Percentiles rank a stretch among this genome's conserved stretches.
Conservation (phyloP, 2,888 invertebrate genomes). For the Bhutanitis thaidina region DNA sequence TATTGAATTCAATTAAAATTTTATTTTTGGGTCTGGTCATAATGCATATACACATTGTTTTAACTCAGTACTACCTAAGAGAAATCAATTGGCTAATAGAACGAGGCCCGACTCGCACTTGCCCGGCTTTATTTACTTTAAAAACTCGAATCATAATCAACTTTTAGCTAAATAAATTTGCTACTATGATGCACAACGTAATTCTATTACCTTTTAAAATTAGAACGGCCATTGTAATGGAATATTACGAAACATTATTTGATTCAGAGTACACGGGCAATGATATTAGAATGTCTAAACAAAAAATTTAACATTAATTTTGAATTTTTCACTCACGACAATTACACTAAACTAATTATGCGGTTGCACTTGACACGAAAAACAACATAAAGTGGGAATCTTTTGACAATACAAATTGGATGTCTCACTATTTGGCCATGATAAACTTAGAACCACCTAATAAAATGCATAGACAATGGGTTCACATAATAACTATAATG, state of each 20-base stretch:
- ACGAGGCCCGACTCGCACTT: too few relatives aligned
- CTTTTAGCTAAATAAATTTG: background rate
- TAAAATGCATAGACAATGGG: slow-evolving; percentile 28
- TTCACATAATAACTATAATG: slow-evolving; percentile 25
- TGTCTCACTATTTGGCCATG: slow-evolving; percentile 18
- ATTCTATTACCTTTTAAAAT: slow-evolving; percentile 12
- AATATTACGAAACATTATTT: slow-evolving; percentile 3
- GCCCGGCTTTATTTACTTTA: too few relatives aligned
- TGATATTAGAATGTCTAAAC: slow-evolving; percentile 23
- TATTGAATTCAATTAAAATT: too few relatives aligned
- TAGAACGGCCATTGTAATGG: slow-evolving; percentile 9
- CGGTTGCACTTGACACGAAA: slow-evolving; percentile 66
- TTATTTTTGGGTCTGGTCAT: too few relatives aligned
- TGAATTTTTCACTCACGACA: slow-evolving; percentile 50
- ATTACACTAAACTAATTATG: slow-evolving; percentile 49
- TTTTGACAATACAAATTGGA: slow-evolving; percentile 50
- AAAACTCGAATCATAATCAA: too few relatives aligned
- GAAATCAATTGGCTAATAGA: too few relatives aligned
- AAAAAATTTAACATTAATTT: slow-evolving; percentile 39
- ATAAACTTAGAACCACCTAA: slow-evolving; percentile 28
- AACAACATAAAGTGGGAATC: slow-evolving; percentile 52
- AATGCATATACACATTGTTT: too few relatives aligned
- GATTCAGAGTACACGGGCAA: background rate
- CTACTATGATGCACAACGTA: slow-evolving; percentile 7
- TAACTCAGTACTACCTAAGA: too few relatives aligned